Base-by-base conservation (phyloP, 2,113 vertebrate genomes). In the Lonchura striata region DNA sequence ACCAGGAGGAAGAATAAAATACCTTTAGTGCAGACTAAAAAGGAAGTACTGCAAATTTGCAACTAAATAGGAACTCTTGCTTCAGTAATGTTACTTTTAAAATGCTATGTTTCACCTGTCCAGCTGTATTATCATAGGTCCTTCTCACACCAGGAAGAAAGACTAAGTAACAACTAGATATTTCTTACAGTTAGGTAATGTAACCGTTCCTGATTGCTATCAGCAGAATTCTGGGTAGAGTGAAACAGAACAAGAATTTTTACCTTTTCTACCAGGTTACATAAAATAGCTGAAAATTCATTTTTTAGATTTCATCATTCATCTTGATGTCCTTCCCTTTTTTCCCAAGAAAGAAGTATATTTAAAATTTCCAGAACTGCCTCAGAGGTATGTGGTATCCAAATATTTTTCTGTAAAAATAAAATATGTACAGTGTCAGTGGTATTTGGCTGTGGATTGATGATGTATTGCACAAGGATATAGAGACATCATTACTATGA, bases 381-480 rank as follows among this genome's bases (percentile, higher is more conserved):
- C 94, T 97, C 91, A 89, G 63, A 97, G 75, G 86, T 97, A 97
- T 96, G 85, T 88, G 56, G 49, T 86, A 93, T 96, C 90, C 84
- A 98, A 97, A 98, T 95, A 95, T 95, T 98, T 81, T 95, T 97
- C 86, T 93, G 91, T 33, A 91, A 86, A 97, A 86, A 96, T 97
- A 97, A 97, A 97, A 96, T 96, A 97, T 92, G 79, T 86, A 76
- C 61, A 70, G 7, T 92, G 95, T 89, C 93, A 92, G 72, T 96
- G 79, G 63, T 80, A 91, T 97, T 96, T 97, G 95, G 75, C 74
- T 88, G 46, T 77, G 75, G 85, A 96, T 90, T 97, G 95, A 97
- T 98, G 96, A 96, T 92, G 42, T 66, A 91, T 90, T 97, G 79
- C 84, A 72, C 50, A 90, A 92, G 56, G 89, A 95, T 96, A 96